Conservation (phyloP, 2,113 vertebrate genomes). For the sheep (Ovis aries) region ARS-UI_Ramb_v3.0 NC_056056.1:20095501-20096000, state of each 20-base stretch:
- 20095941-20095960: background rate
- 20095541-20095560: background rate
- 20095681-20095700: background rate
- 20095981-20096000: background rate
- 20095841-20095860: background rate
- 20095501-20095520: too few species aligned
- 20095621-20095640: background rate
- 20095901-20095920: background rate
- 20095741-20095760: background rate
- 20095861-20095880: background rate
- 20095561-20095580: background rate
- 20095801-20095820: accelerated
- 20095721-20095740: background rate
- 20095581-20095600: background rate
- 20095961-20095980: background rate
- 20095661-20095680: background rate
- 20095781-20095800: background rate
- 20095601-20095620: background rate
- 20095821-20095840: background rate
- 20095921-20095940: background rate
- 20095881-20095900: background rate
- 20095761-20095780: background rate
- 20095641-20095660: background rate
- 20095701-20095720: background rate
- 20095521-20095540: too few species aligned